Evolutionary conservation across 2,797 vertebrate species (phyloP).

Genomic region (Macropodus opercularis): DNA sequence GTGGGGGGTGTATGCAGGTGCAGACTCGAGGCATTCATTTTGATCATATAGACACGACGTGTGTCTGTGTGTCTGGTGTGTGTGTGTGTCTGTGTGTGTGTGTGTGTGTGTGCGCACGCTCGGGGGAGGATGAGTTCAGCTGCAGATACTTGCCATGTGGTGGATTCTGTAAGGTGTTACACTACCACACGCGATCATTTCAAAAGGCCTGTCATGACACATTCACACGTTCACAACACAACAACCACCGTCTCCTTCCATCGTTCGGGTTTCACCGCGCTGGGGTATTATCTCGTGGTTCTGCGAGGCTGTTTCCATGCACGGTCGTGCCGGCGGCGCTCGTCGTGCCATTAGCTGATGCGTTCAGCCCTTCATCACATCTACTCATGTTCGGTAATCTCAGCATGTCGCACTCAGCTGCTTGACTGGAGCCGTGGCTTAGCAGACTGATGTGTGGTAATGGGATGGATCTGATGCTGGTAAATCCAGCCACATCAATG

Average conservation of each 20-base stretch:
- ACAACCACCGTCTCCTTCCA: neutral
- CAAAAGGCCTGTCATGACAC: slow-evolving; percentile 31
- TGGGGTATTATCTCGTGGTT: neutral
- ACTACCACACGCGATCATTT: slow-evolving; percentile 25
- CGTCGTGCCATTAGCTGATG: slow-evolving; percentile 43
- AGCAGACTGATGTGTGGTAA: slow-evolving; percentile 50
- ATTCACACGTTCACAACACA: neutral
- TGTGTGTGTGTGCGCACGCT: slow-evolving; percentile 11
- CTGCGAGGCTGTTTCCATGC: neutral
- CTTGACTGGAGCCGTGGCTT: slow-evolving; percentile 47
- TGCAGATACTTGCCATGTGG: slow-evolving; percentile 24
- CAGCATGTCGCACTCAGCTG: slow-evolving; percentile 46
- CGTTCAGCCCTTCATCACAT: slow-evolving; percentile 47
- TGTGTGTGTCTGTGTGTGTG: slow-evolving; percentile 24
- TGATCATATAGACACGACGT: slow-evolving; percentile 43
- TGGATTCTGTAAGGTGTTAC: slow-evolving; percentile 45
- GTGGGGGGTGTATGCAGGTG: slow-evolving; percentile 41
- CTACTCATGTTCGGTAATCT: slow-evolving; percentile 60
- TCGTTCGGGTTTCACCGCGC: neutral
- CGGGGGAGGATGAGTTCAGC: slow-evolving; percentile 30
- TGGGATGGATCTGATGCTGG: slow-evolving; percentile 58
- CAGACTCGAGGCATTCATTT: slow-evolving; percentile 27
- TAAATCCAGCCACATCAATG: slow-evolving; percentile 55
- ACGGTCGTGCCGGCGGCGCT: slow-evolving; percentile 5
- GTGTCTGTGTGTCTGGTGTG: no score